Conservation (phyloP, 2,113 vertebrate species). For the Athene cunicularia region DNA sequence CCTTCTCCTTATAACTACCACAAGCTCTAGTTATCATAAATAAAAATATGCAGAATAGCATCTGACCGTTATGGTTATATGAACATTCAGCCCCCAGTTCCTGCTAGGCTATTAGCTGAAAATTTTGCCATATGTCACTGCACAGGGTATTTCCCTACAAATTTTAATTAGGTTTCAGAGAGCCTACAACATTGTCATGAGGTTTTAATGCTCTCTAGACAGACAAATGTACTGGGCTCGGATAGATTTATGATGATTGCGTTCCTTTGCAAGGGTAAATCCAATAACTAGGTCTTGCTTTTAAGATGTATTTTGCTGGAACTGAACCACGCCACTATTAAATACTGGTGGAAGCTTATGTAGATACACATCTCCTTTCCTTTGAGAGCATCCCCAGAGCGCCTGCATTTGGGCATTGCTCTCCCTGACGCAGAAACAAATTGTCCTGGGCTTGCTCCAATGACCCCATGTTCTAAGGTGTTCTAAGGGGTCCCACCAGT, state of each 20-base stretch:
- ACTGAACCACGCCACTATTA: background rate
- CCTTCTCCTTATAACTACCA: constrained; percentile 1
- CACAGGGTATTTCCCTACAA: constrained; percentile 57
- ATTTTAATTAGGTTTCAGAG: constrained; percentile 62
- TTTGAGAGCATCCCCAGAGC: background rate
- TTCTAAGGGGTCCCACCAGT: background rate
- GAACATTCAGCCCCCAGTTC: constrained; percentile 41
- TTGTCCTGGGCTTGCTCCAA: background rate
- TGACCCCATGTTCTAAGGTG: accelerated
- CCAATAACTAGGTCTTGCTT: constrained; percentile 21
- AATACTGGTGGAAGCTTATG: background rate
- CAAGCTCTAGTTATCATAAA: constrained; percentile 31
- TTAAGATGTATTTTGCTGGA: background rate
- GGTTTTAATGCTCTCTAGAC: constrained; percentile 61
- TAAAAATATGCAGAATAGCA: constrained; percentile 54
- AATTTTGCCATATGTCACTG: constrained; percentile 57
- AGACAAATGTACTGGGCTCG: background rate
- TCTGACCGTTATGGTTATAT: constrained; percentile 55
- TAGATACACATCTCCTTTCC: background rate
- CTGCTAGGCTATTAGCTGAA: constrained; percentile 48
- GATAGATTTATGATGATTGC: constrained; percentile 41
- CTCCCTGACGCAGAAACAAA: background rate
- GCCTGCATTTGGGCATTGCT: background rate
- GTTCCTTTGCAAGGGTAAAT: constrained; percentile 48
- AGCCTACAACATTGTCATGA: constrained; percentile 24